phyloP scores from a whole-genome alignment of 2,888 invertebrate species.

The Tetrapedia diversipes region DNA sequence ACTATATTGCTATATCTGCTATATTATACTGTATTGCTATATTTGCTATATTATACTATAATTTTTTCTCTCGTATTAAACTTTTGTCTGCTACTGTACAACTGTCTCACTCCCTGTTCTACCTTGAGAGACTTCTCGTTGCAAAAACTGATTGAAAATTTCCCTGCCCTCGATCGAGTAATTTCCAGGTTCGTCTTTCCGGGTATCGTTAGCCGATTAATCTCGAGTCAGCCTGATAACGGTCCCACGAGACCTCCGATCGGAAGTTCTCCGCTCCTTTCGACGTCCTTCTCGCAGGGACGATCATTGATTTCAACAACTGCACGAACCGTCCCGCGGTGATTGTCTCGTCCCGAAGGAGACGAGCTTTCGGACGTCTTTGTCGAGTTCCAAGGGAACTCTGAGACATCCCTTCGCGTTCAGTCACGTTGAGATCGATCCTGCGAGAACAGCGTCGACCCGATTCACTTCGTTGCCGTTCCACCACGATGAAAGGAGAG shows the following conservation, averaged over 20 bases:
- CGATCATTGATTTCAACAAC: conserved; percentile 46
- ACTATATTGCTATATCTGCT: too few species aligned
- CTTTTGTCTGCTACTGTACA: too few species aligned
- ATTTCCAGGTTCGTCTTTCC: neutral
- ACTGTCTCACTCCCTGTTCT: too few species aligned
- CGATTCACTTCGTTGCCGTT: conserved; percentile 46
- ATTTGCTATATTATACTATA: too few species aligned
- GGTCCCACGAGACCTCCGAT: neutral
- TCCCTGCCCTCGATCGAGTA: neutral
- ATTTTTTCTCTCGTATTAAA: too few species aligned
- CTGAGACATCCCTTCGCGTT: conserved; percentile 46
- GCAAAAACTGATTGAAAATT: neutral
- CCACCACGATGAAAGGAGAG: conserved; percentile 38
- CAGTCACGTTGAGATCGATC: conserved; percentile 57
- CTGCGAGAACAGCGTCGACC: conserved; percentile 51
- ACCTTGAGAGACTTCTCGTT: neutral
- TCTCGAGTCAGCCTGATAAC: conserved; percentile 25
- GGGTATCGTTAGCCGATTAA: conserved; percentile 31
- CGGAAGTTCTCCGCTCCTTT: conserved; percentile 29
- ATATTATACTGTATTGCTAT: too few species aligned
- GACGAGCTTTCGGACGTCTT: too few species aligned
- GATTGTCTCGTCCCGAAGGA: conserved; percentile 53
- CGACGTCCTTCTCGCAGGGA: conserved; percentile 18
- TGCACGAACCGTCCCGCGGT: conserved; percentile 30
- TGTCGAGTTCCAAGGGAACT: conserved; percentile 21